Evolutionary conservation across 2,113 vertebrate genomes (phyloP), one percentile per base, ranked within the genome.

Genomic region (Columba livia): DNA sequence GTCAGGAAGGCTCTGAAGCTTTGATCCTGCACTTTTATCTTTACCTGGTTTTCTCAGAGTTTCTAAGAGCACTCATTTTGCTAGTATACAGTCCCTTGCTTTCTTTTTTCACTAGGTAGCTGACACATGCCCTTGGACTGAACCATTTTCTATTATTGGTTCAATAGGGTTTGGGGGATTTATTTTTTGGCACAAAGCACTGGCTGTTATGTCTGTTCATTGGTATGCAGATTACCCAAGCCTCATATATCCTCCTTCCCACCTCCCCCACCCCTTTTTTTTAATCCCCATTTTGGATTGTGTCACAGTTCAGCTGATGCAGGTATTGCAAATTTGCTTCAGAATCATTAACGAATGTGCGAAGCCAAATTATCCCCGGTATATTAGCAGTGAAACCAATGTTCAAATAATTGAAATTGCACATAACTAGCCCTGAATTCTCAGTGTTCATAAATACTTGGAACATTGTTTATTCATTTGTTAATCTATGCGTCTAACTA

Each of bases 21-120:
- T 93, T 94, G 75, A 96, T 96, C 85, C 58, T 38, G 17, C 26
- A 29, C 92, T 96, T 97, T 94, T 75, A 88, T 96, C 89, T 90
- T 70, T 93, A 93, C 50, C 73, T 95, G 65, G 48, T 96, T 93
- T 91, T 93, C 90, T 54, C 1, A 2, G 65, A 85, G 36, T 79
- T 79, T 84, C 21, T 77, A 93, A 95, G 80, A 95, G 40, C 50
- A 5, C 25, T 93, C 65, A 86, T 94, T 97, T 93, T 70, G 75
- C 90, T 67, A 7, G 53, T 77, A 57, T 64, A 69, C 29, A 84
- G 8, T 57, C 80, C 62, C 73, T 54, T 82, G 54, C 50, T 70
- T 87, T 67, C 57, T 51, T 89, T 65, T 88, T 90, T 88, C 69
- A 60, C 18, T 44, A 20, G 29, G 67, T 48, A 85, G 42, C 64